Base-by-base conservation (phyloP, 1,140 invertebrate genomes). In the Cephus cinctus region DNA sequence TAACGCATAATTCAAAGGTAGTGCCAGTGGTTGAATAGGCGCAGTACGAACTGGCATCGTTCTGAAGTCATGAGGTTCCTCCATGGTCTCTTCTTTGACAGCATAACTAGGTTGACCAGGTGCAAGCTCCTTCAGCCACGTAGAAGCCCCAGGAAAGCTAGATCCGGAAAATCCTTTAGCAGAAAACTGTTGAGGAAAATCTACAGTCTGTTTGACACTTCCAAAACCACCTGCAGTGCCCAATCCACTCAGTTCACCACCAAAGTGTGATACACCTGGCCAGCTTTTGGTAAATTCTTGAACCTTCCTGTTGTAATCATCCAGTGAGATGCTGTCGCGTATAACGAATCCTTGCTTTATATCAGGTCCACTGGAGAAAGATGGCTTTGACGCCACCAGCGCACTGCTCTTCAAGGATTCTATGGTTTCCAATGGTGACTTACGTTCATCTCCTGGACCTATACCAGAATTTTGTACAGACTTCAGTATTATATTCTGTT, bases 271-370 rank as follows among this genome's bases (percentile, higher is more conserved):
- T 9, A 59, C 19, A 57, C 25, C 57, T 4, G 63, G 69, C 71
- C 71, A 73, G 4, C 48, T 56, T 21, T 65, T 72, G 0, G 65
- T 64, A 16, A 73, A 67, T 4, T 67, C 67, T 2, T 61, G 51
- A 2, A 73, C 43, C 22, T 68, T 71, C 20, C 50, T 61, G 2
- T 65, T 59, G 22, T 72, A 73, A 3, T 73, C 67, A 9, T 65
- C 68, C 9, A 73, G 11, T 0, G 59, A 42, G 0, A 73, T 43
- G 4, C 50, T 63, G 19, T 71, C 71, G 2, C 63, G 58, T 4
- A 72, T 36, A 3, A 72, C 61, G 4, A 71, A 55, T 0, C 60
- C 61, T 3, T 61, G 50, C 4, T 58, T 59, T 18, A 50, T 55
- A 1, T 22, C 21, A 21, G 9, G 14, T 12, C 9, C 2, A 61